Evolutionary conservation across 2,113 vertebrate genomes (phyloP).

Genomic region (Arizona elegans): DNA sequence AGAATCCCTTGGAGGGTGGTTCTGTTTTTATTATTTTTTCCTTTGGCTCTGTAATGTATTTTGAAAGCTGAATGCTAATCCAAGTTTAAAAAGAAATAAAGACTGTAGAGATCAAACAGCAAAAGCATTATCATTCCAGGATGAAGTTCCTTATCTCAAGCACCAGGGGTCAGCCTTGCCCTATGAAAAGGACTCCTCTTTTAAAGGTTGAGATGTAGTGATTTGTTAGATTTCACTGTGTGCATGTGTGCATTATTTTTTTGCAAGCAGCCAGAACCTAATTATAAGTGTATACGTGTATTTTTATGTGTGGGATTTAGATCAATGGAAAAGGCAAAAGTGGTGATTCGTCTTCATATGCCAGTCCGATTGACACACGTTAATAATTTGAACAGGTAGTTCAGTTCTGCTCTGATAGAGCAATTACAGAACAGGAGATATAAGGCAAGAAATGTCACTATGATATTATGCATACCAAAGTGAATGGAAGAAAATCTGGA

Average conservation of each 20-base stretch:
- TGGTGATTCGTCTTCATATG: constrained; percentile 52
- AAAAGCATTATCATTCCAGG: background rate
- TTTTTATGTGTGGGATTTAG: constrained; percentile 61
- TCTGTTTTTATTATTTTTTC: background rate
- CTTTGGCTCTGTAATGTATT: background rate
- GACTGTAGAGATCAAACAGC: background rate
- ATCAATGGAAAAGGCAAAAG: constrained; percentile 39
- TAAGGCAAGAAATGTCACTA: constrained; percentile 53
- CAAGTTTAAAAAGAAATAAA: background rate
- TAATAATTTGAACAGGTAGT: constrained; percentile 34
- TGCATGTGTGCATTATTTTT: constrained; percentile 56
- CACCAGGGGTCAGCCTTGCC: constrained; percentile 60
- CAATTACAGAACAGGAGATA: constrained; percentile 16
- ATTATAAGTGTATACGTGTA: constrained; percentile 58
- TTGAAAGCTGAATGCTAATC: background rate
- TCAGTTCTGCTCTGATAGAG: constrained; percentile 20
- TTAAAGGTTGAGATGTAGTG: background rate
- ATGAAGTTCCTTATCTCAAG: background rate
- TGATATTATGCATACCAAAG: background rate
- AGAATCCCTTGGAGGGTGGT: background rate
- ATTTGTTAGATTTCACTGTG: constrained; percentile 63
- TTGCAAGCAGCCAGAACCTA: constrained; percentile 50
- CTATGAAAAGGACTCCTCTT: constrained; percentile 8
- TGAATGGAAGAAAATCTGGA: constrained; percentile 5
- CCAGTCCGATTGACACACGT: constrained; percentile 41